These are phyloP conservation scores for Thymelicus lineola DNA, from an alignment of 2,888 invertebrate genomes.

Conservation along the genomic window DNA sequence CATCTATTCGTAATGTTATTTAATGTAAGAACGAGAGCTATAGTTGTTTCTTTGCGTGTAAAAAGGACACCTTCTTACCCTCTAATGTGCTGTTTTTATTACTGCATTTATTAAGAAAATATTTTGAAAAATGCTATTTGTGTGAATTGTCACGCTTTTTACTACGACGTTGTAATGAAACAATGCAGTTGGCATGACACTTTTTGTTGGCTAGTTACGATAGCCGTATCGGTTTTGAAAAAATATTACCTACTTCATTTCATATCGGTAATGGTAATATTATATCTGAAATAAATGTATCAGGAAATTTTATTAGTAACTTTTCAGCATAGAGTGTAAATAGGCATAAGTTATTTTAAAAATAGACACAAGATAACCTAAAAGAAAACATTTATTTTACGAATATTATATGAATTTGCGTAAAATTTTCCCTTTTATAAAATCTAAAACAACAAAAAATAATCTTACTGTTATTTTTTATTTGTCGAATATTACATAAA, in stretches of 20 bases:
- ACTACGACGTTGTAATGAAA: not conserved
- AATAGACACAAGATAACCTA: no score
- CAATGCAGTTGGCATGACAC: not conserved
- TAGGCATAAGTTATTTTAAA: no score
- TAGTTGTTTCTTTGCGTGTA: not conserved
- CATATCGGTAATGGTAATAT: no score
- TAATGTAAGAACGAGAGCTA: slow-evolving; percentile 37
- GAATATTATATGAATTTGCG: no score
- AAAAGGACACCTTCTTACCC: not conserved
- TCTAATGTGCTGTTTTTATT: slow-evolving; percentile 1
- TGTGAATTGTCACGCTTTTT: slow-evolving; percentile 4
- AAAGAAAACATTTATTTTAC: no score
- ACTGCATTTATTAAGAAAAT: slow-evolving; percentile 4
- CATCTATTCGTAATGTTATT: slow-evolving; percentile 45
- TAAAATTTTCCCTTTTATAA: no score
- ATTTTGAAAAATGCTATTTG: slow-evolving; percentile 11
- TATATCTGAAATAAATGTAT: no score
- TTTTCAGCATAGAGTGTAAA: no score
- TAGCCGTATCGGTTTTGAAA: not conserved
- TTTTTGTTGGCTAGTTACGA: not conserved
- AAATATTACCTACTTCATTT: not conserved
- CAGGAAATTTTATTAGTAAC: no score
- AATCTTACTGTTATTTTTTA: no score
- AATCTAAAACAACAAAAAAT: no score
- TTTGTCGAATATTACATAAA: no score